phyloP scores from a whole-genome alignment of 37 sponge, comb jelly and placozoan genomes.

The Amphimedon queenslandica region DNA sequence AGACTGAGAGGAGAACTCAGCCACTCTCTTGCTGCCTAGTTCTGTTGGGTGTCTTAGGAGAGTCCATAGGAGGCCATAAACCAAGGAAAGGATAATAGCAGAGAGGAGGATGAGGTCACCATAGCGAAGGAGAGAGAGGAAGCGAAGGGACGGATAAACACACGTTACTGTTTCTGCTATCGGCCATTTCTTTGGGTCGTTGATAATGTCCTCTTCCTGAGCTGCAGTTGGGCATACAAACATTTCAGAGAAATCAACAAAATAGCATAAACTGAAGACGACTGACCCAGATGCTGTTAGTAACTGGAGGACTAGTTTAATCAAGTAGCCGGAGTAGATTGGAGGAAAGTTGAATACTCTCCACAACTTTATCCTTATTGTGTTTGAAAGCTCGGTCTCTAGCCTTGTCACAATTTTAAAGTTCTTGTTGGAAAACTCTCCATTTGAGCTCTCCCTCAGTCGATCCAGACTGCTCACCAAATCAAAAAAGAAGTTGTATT shows the following conservation, averaged over 20 bases:
- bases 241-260: constrained; percentile 16
- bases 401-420: constrained; percentile 21
- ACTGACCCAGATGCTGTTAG: too few relatives aligned
- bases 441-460: constrained; percentile 23
- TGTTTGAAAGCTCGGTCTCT: constrained; percentile 22
- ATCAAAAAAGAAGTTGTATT: background rate
- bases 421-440: constrained; percentile 31
- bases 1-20: too few relatives aligned
- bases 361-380: constrained; percentile 12
- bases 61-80: too few relatives aligned
- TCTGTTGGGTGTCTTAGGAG: too few relatives aligned
- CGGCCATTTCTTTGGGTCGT: constrained; percentile 3
- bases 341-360: too few relatives aligned
- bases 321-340: too few relatives aligned
- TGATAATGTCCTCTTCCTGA: background rate
- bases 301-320: too few relatives aligned
- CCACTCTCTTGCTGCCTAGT: too few relatives aligned
- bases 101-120: constrained; percentile 8
- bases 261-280: constrained; percentile 7
- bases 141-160: constrained; percentile 9
- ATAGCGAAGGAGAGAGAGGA: constrained; percentile 13
- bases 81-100: background rate
- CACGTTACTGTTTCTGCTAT: background rate
- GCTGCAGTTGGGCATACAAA: too few relatives aligned
- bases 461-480: constrained; percentile 16